Evolutionary conservation across 2,113 vertebrate species (phyloP).

Genomic region (Cyprinodon tularosa): DNA sequence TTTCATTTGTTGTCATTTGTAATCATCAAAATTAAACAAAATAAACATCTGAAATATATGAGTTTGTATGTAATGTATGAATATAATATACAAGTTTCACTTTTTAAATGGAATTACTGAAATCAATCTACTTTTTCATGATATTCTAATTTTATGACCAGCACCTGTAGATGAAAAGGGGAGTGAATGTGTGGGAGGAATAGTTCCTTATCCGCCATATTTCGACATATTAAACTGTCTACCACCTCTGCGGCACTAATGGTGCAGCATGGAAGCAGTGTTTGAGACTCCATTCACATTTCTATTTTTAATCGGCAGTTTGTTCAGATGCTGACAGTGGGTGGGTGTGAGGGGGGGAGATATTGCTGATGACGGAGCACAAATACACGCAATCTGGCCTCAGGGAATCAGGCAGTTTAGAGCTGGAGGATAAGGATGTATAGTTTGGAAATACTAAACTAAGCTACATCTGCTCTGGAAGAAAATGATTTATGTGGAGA

Average conservation of each 20-base stretch:
- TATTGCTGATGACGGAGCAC: slow-evolving; percentile 54
- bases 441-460: background rate
- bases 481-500: background rate
- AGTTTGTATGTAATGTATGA: no score
- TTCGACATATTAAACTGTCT: slow-evolving; percentile 26
- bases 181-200: background rate
- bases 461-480: background rate
- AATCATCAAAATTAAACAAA: no score
- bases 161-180: slow-evolving; percentile 9
- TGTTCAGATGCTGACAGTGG: slow-evolving; percentile 39
- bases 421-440: slow-evolving; percentile 20
- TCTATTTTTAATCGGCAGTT: slow-evolving; percentile 60
- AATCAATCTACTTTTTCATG: no score
- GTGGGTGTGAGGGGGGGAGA: slow-evolving; percentile 32
- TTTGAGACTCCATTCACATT: slow-evolving; percentile 30
- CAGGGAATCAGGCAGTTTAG: slow-evolving; percentile 29
- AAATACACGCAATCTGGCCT: slow-evolving; percentile 66
- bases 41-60: no score
- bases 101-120: no score
- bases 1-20: no score
- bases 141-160: no score
- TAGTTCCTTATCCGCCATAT: slow-evolving; percentile 4
- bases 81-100: no score
- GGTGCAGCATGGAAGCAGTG: slow-evolving; percentile 46
- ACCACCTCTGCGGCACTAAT: slow-evolving; percentile 16